Base-by-base conservation (phyloP, 1,140 invertebrate species). In the Meloidogyne chitwoodi region DNA sequence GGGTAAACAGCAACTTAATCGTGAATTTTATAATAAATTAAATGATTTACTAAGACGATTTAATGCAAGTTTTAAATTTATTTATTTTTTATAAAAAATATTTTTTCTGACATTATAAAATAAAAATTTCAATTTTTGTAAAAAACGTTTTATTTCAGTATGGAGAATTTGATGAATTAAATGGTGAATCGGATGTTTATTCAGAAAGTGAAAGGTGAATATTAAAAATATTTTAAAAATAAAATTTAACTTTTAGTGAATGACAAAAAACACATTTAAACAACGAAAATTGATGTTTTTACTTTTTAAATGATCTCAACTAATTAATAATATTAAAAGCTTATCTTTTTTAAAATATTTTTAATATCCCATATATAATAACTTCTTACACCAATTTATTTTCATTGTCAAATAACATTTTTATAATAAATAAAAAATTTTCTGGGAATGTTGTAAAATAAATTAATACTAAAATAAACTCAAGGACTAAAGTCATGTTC, bases 131-230 rank as follows among this genome's bases (percentile, higher is more conserved):
- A 10, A 34, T 4, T 34, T 34, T 34, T 34, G 10, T 4, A 34
- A 41, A 41, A 41, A 41, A 41, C 14, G 19, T 34, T 63, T 4
- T 41, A 48, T 71, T 71, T 22, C 24, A 73, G 70, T 73, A 73
- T n/a, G 70, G 70, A 41, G 70, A 75, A 75, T 75, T 75, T 38
- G 74, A 75, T 74, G 38, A 10, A 65, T 44, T 34, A 38, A 34
- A 74, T 27, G 48, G 19, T 3, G 70, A 73, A 63, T 8, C 56
- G 14, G 6, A 73, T 11, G 12, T 16, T 14, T 38, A 73, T 26
- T 22, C 38, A 0, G 41, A 41, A 34, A 16, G 19, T 56, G 56
- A 61, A 16, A 64, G 64, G 70, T 56, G 10, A n/a, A 34, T 22
- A 8, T 56, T 64, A 19, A 29, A 62, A n/a, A 63, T 14, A 73